Evolutionary conservation across 2,888 invertebrate species (phyloP).

Genomic region (Gastracanthus pulcherrimus): DNA sequence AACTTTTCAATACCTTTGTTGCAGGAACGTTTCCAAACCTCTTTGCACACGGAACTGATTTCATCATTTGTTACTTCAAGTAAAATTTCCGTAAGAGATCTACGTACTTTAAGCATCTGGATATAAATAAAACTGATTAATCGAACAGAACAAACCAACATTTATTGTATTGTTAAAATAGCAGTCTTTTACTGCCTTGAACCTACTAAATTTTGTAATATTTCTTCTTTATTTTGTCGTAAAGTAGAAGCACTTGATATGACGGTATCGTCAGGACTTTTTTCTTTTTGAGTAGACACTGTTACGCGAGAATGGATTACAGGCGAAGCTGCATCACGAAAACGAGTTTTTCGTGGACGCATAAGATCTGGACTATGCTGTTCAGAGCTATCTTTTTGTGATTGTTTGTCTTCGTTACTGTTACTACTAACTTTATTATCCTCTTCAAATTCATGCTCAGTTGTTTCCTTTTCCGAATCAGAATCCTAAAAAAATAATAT

Average conservation of each 20-base stretch:
- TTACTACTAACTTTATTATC: slow-evolving; percentile 63
- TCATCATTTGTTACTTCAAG: slow-evolving; percentile 96
- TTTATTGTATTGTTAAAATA: neutral
- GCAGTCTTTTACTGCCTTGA: neutral
- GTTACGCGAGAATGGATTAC: slow-evolving; percentile 44
- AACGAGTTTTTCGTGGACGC: slow-evolving; percentile 74
- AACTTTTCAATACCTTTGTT: slow-evolving; percentile 84
- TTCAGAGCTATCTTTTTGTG: slow-evolving; percentile 31
- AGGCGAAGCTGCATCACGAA: slow-evolving; percentile 75
- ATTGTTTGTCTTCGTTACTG: slow-evolving; percentile 33
- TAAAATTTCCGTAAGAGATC: slow-evolving; percentile 94
- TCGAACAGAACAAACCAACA: too few relatives aligned
- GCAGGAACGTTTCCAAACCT: slow-evolving; percentile 89
- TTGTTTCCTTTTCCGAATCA: slow-evolving; percentile 77
- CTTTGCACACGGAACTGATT: slow-evolving; percentile 90
- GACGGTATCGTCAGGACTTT: slow-evolving; percentile 63
- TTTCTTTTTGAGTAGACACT: slow-evolving; percentile 63
- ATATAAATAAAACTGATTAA: slow-evolving; percentile 44
- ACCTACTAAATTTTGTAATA: slow-evolving; percentile 84
- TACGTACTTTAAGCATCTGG: slow-evolving; percentile 92
- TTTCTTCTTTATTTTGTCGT: slow-evolving; percentile 80
- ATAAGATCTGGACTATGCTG: slow-evolving; percentile 70
- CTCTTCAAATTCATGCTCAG: slow-evolving; percentile 67
- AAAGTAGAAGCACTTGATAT: slow-evolving; percentile 58
- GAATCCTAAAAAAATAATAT: slow-evolving; percentile 72